Base-by-base conservation (phyloP, 2,888 invertebrate species). In the Leuctra nigra region DNA sequence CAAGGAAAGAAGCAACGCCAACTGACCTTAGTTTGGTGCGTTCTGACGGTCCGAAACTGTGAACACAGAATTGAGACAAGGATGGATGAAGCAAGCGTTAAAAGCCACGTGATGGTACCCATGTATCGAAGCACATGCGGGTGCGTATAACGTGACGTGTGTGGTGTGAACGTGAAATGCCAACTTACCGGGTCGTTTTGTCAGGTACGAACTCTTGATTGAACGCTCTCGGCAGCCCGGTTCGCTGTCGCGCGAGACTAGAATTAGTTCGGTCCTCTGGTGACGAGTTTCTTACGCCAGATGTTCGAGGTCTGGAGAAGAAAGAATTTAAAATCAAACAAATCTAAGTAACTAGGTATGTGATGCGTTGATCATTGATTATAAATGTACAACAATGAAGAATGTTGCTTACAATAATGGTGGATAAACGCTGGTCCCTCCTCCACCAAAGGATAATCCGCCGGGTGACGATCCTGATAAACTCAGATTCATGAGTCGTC, bases 401-500 rank as follows among this genome's bases (percentile, higher is more conserved):
- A 20, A 14, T 41, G 41, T 20, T 11, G 20, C 59, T 57, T 52
- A 61, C 59, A 55, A 24, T 33, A 53, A 20, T 11, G 59, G 56
- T 29, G 38, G 55, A 38, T 53, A 56, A 11, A 55, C 54, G 29
- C 41, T 41, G n/a, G 44, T 57, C 11, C 52, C 55, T 39, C 56
- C 53, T 16, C 56, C 54, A 13, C 59, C 58, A 63, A 69, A 68
- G 50, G 70, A 63, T 54, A 77, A 75, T 61, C 77, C 73, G 54
- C 76, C 75, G 58, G 71, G 72, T 62, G 69, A 67, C 55, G 71
- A 71, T 33, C 68, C 64, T 57, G 71, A 72, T 56, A 82, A 72
- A 66, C 77, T 80, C 55, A 82, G 72, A 64, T 81, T 81, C 65
- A 82, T 71, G 61, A 77, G 76, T 68, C 80, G 78, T 63, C 81